These are phyloP conservation scores for Charina bottae DNA, from an alignment of 2,113 vertebrate genomes.

Conservation along the genomic window DNA sequence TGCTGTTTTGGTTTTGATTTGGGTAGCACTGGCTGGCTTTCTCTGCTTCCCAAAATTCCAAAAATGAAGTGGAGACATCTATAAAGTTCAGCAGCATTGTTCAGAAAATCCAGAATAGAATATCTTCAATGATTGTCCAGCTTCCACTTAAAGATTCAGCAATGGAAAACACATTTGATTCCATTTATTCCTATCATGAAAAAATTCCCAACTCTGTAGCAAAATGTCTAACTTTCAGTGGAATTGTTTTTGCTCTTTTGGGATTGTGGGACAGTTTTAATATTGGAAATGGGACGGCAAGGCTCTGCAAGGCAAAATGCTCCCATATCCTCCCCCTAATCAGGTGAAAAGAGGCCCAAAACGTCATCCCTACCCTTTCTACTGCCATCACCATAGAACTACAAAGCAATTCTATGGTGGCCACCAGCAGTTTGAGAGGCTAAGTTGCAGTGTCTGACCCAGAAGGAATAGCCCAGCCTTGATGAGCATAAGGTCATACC, in stretches of 20 bases:
- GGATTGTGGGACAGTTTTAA: neutral
- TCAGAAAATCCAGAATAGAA: neutral
- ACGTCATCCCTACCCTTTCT: neutral
- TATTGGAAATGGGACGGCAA: neutral
- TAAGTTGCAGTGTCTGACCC: neutral
- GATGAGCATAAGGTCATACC: neutral
- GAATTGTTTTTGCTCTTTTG: neutral
- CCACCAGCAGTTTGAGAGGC: neutral
- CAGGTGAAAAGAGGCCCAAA: neutral
- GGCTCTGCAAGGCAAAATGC: neutral
- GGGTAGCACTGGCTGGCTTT: neutral
- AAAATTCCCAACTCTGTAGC: neutral
- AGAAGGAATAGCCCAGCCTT: neutral
- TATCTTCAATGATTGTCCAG: neutral
- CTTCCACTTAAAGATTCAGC: neutral
- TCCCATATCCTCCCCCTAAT: neutral
- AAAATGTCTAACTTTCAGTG: neutral
- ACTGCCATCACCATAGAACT: neutral
- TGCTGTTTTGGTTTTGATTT: neutral
- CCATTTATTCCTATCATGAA: neutral
- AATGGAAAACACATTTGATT: neutral
- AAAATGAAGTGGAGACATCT: neutral
- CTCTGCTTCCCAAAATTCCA: neutral
- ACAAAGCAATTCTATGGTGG: neutral
- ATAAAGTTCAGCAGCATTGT: neutral